Evolutionary conservation across 2,888 invertebrate genomes (phyloP), one percentile per base, ranked within the genome.

Genomic region (Thereva nobilitata): DNA sequence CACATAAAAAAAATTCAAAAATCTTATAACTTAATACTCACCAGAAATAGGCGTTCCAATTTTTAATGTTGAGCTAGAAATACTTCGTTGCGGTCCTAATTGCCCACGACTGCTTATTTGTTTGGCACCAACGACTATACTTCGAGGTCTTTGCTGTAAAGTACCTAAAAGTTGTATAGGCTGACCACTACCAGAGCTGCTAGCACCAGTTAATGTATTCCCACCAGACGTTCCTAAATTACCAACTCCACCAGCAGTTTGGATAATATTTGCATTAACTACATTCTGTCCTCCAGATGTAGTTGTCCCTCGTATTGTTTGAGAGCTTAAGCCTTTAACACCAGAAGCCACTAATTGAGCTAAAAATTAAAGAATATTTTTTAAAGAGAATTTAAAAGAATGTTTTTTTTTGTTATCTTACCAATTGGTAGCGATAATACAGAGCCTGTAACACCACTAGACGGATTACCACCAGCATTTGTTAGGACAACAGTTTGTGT

Each of bases 401-500:
- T 53, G 12, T 55, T 70, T 71, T 66, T 41, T 52, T 56, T 64
- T 66, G 59, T 49, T 53, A 53, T 45, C 79, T 80, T 74, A 87
- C 87, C 86, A 73, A 87, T 86, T 70, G 87, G 87, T 72, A 87
- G 77, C 66, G 86, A 86, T 53, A 87, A 82, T 76, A 87, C 84
- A 4, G 86, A 85, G 4, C 84, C 83, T 10, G 73, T 72, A 37
- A 64, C 64, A 9, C 64, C 57, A 67, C 45, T 49, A n/a, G 66
- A 66, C 41, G 68, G 42, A 64, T 68, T 68, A 12, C 68, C 66
- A 23, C 57, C 70, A 4, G 75, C 72, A 67, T 76, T 80, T 9
- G 80, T 79, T n/a, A 80, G 76, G 12, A 81, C 79, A 56, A 81
- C 79, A 45, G 82, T 82, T 70, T 82, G 79, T 4, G 83, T 82